Evolutionary conservation across 92 coral and sea anemone species (phyloP).

Genomic region (Pocillopora grandis): DNA sequence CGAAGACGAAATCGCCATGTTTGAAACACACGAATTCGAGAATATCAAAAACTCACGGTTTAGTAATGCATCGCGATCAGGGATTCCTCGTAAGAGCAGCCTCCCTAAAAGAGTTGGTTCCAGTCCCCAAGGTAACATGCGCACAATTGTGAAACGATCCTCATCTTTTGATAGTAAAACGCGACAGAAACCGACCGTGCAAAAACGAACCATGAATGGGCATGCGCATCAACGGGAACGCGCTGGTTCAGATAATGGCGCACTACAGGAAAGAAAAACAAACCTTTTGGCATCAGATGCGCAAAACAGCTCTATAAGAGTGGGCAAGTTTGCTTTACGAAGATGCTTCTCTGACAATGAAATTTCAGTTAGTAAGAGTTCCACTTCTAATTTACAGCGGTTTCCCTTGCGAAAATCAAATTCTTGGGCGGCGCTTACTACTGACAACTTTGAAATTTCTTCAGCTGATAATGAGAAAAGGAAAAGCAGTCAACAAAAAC

Average conservation of each 20-base stretch:
- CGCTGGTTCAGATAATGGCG: conserved; percentile 20
- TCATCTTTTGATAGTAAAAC: conserved; percentile 87
- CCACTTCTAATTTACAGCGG: conserved; percentile 30
- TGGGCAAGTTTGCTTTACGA: conserved; percentile 36
- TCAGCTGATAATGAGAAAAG: conserved; percentile 28
- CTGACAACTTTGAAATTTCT: conserved; percentile 52
- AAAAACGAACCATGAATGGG: conserved; percentile 44
- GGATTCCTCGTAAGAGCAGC: conserved; percentile 77
- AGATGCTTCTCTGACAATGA: conserved; percentile 83
- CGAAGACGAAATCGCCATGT: conserved; percentile 95
- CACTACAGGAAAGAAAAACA: conserved; percentile 18
- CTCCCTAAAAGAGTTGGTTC: conserved; percentile 73
- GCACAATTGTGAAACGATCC: conserved; percentile 83
- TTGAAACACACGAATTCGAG: conserved; percentile 79
- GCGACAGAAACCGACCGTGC: conserved; percentile 60
- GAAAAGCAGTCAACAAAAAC: conserved; percentile 5
- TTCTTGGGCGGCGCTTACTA: conserved; percentile 78
- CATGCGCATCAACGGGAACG: conserved; percentile 23
- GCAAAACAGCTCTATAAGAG: conserved; percentile 4
- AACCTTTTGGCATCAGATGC: conserved; percentile 13
- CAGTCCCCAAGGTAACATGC: conserved; percentile 55
- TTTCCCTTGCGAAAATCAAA: conserved; percentile 71
- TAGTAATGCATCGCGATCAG: conserved; percentile 68
- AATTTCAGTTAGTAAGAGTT: conserved; percentile 51
- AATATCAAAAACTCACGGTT: conserved; percentile 48